Base-by-base conservation (phyloP, 2,888 invertebrate genomes). In the Drosophila austrosaltans region DNA sequence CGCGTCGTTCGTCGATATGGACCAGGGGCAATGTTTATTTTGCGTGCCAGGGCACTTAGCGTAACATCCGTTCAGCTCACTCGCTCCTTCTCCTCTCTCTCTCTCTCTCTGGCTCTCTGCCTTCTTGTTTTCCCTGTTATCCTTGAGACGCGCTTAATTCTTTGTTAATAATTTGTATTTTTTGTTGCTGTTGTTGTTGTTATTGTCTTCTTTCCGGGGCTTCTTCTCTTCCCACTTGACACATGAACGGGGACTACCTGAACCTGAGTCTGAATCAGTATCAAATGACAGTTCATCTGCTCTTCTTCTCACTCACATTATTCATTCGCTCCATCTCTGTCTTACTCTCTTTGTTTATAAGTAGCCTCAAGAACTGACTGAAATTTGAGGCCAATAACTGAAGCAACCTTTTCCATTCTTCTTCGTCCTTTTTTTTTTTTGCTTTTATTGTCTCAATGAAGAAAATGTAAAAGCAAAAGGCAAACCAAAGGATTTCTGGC, bases 21-120 rank as follows among this genome's bases (percentile, higher is more conserved):
- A 69, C 60, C 61, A 69, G 60, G 25, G 70, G 53, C 74, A 86
- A 82, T 87, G 82, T 87, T 87, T 87, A 82, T 84, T 78, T 84
- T 84, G 87, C 87, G 87, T 87, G 80, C 73, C 73, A 69, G 72
- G 72, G 76, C 87, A 83, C 83, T 83, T 83, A 74, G 77, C 69
- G 77, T 78, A 81, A 81, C 81, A 86, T 83, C 86, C 83, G 83
- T 72, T 81, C 74, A 75, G 71, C 59, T 61, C 57, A 39, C 54
- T 72, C 59, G 60, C 68, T 63, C 53, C 77, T 44, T 61, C 30
- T 16, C 20, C 57, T 53, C 39, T 6, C 40, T 16, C 54, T 32
- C 4, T 1, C 22, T 54, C 20, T 44, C 10, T 42, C 10, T 25
- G 32, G 4, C 42, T 16, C 42, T 16, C 42, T 7, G 1, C 36